These are phyloP conservation scores for Paguma larvata DNA, from an alignment of 2,797 vertebrate genomes.

Conservation along the genomic window DNA sequence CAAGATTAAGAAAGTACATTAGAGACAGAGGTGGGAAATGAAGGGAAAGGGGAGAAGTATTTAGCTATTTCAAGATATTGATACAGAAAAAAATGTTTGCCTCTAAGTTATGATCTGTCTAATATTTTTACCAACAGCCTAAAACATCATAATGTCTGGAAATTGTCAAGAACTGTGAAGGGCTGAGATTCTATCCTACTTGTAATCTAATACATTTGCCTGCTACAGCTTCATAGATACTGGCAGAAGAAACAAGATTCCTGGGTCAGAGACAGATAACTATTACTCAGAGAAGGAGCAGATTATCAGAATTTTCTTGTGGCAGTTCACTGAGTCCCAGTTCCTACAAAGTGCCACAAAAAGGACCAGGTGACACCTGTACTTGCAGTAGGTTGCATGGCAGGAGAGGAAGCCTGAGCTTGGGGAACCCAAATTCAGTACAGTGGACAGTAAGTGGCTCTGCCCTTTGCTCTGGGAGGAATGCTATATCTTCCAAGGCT, in stretches of 20 bases:
- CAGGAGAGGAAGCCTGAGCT: neutral
- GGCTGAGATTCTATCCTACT: neutral
- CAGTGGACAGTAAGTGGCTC: neutral
- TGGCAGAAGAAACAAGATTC: neutral
- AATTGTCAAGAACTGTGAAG: conserved; percentile 44
- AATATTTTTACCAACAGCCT: conserved; percentile 39
- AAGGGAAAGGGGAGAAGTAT: neutral
- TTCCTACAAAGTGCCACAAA: neutral
- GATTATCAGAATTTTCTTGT: neutral
- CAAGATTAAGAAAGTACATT: conserved; percentile 60
- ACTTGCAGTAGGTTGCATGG: neutral
- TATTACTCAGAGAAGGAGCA: neutral
- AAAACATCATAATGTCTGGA: neutral
- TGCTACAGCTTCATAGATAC: conserved; percentile 1
- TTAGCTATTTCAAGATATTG: conserved; percentile 66
- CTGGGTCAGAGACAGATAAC: neutral
- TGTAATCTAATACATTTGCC: neutral
- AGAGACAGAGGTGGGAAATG: neutral
- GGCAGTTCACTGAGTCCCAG: neutral
- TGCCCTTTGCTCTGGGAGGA: neutral
- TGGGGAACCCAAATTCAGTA: neutral
- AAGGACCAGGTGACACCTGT: neutral
- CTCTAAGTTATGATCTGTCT: conserved; percentile 12
- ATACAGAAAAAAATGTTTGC: conserved; percentile 28
- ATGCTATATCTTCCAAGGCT: neutral